A percentile compares a stretch with the other conserved stretches of the same genome.
These are phyloP conservation scores for Listronotus oregonensis DNA, from an alignment of 1,140 invertebrate genomes.

Conservation along the genomic window DNA sequence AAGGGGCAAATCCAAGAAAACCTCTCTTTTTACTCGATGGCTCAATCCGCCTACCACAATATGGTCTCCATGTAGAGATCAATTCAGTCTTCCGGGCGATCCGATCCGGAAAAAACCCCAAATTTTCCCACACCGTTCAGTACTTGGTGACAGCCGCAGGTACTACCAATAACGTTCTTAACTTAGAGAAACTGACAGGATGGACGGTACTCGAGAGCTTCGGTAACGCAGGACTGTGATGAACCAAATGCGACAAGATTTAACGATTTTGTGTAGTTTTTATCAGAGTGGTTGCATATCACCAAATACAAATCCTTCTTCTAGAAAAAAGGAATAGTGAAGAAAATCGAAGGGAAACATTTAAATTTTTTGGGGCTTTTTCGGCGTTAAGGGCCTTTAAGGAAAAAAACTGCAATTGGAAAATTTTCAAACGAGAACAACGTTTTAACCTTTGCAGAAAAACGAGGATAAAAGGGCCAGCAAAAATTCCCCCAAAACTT, in stretches of 20 bases:
- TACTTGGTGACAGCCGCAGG: constrained; percentile 83
- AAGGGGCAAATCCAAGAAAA: constrained; percentile 89
- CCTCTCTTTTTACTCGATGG: constrained; percentile 92
- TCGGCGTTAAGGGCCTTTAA: constrained; percentile 73
- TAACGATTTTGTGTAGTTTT: constrained; percentile 85
- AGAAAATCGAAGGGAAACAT: constrained; percentile 72
- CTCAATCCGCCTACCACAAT: constrained; percentile 86
- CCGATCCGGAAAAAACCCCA: constrained; percentile 87
- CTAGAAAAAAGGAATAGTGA: constrained; percentile 77
- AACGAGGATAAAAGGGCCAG: constrained; percentile 79
- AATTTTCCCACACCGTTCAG: constrained; percentile 82
- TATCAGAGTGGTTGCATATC: constrained; percentile 88
- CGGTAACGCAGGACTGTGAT: constrained; percentile 81
- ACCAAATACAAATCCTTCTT: constrained; percentile 79
- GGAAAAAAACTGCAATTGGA: constrained; percentile 83
- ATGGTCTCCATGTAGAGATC: constrained; percentile 85
- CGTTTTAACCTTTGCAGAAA: constrained; percentile 78
- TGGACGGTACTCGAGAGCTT: constrained; percentile 87
- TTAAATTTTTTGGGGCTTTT: constrained; percentile 85
- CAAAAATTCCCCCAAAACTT: constrained; percentile 78
- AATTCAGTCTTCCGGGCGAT: constrained; percentile 86
- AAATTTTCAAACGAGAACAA: constrained; percentile 75
- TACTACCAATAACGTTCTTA: constrained; percentile 71
- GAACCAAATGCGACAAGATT: constrained; percentile 88
- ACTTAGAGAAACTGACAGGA: constrained; percentile 81